Evolutionary conservation across 2,888 invertebrate species (phyloP).

Genomic region (Shargacucullia verbasci): DNA sequence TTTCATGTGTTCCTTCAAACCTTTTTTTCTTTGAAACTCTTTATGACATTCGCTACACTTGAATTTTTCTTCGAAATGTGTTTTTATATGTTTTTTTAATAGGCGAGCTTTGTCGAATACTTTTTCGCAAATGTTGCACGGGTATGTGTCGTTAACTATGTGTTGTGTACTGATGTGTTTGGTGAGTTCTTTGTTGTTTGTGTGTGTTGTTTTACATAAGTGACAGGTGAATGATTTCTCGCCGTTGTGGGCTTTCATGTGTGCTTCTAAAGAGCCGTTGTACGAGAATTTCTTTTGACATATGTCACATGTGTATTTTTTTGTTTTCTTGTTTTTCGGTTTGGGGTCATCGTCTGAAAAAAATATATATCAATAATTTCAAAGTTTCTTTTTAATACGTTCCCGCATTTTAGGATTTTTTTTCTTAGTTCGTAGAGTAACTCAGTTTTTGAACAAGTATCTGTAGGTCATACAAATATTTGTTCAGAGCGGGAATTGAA

Average conservation of each 20-base stretch:
- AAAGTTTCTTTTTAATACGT: background rate
- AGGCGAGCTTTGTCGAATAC: conserved; percentile 69
- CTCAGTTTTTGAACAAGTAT: no score
- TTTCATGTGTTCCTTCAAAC: conserved; percentile 80
- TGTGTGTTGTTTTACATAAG: conserved; percentile 70
- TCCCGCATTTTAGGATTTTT: no score
- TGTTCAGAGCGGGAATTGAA: no score
- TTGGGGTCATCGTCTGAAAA: conserved; percentile 49
- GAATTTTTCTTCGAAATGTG: conserved; percentile 75
- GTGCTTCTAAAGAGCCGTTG: conserved; percentile 69
- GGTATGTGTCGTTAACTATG: conserved; percentile 62
- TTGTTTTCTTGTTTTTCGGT: conserved; percentile 31
- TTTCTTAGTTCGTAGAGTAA: no score
- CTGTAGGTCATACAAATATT: no score
- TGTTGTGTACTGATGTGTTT: conserved; percentile 73
- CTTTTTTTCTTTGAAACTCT: conserved; percentile 77
- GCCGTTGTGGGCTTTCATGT: conserved; percentile 67
- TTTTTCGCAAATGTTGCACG: conserved; percentile 73
- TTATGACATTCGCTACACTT: conserved; percentile 75
- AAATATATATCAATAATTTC: background rate
- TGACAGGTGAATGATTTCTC: conserved; percentile 74
- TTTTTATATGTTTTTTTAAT: conserved; percentile 74
- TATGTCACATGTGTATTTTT: conserved; percentile 58
- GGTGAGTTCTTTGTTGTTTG: conserved; percentile 74
- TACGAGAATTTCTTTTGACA: conserved; percentile 69